These are phyloP conservation scores for Scylla paramamosain DNA, from an alignment of 1,140 invertebrate species.

Conservation along the genomic window DNA sequence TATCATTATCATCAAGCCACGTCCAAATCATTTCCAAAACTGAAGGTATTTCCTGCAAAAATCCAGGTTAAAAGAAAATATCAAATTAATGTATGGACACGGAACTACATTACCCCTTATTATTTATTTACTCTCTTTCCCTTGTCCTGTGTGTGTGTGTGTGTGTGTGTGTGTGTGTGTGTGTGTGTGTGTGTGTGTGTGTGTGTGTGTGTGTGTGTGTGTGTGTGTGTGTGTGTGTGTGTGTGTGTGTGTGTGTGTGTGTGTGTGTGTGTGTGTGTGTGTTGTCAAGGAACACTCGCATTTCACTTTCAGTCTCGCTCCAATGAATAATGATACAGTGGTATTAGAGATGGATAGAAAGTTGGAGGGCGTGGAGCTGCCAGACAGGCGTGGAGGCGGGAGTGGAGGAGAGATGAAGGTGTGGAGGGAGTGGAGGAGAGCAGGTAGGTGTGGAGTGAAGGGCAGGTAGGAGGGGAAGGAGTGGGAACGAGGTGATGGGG, in stretches of 20 bases:
- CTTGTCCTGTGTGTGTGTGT: not conserved
- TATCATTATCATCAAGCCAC: too few relatives aligned
- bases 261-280: not conserved
- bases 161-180: not conserved
- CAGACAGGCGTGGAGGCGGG: not conserved
- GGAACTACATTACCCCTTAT: too few relatives aligned
- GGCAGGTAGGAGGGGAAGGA: not conserved
- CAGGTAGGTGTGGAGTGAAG: too few relatives aligned
- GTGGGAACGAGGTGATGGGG: not conserved
- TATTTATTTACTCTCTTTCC: too few relatives aligned
- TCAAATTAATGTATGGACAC: too few relatives aligned
- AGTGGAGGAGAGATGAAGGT: not conserved
- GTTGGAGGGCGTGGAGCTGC: not conserved
- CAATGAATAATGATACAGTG: not conserved
- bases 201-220: not conserved
- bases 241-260: not conserved
- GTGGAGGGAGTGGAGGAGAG: not conserved
- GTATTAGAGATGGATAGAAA: not conserved
- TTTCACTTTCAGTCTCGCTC: not conserved
- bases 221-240: not conserved
- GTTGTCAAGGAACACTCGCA: not conserved
- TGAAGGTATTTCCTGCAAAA: too few relatives aligned
- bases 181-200: slow-evolving; percentile 15
- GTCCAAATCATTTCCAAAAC: too few relatives aligned
- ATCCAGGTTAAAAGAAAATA: too few relatives aligned